Evolutionary conservation across 2,113 vertebrate species (phyloP).

Genomic region (Conger conger): DNA sequence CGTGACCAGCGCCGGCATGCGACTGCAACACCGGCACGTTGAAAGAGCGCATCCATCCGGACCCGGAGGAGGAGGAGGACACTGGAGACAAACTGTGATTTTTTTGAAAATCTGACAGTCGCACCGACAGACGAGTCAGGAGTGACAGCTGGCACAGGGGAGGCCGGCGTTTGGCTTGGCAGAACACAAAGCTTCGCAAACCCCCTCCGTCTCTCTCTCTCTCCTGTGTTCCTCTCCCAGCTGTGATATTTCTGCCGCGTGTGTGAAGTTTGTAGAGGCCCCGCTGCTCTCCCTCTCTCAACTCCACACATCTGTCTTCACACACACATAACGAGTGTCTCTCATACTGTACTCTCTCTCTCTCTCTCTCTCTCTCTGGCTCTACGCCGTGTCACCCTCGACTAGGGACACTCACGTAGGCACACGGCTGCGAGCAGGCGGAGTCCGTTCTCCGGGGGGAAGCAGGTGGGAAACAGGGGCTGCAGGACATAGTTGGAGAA

Average conservation of each 20-base stretch:
- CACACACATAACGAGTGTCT: conserved; percentile 10
- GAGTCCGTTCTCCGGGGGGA: conserved; percentile 81
- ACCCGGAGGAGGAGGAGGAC: not conserved
- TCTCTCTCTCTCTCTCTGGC: not conserved
- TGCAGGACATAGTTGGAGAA: conserved; percentile 93
- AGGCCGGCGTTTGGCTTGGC: not conserved
- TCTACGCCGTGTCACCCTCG: not conserved
- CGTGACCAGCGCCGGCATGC: not conserved
- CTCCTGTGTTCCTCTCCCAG: conserved; percentile 44
- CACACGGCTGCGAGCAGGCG: conserved; percentile 83
- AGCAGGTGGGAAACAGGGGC: conserved; percentile 86
- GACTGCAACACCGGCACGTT: not conserved
- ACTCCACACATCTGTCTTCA: conserved; percentile 18
- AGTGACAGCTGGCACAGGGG: not conserved
- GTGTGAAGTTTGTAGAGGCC: conserved; percentile 51
- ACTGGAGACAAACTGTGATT: not conserved
- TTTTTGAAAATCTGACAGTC: not conserved
- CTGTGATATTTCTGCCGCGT: conserved; percentile 56
- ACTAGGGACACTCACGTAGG: conserved; percentile 73
- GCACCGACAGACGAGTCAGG: not conserved
- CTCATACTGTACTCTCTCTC: not conserved
- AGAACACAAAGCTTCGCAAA: not conserved
- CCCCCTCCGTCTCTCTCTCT: not conserved
- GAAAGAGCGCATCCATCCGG: not conserved
- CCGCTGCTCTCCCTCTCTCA: conserved; percentile 4